Evolutionary conservation across 2,888 invertebrate genomes (phyloP).

Genomic region (Drosophila nigritarsus): DNA sequence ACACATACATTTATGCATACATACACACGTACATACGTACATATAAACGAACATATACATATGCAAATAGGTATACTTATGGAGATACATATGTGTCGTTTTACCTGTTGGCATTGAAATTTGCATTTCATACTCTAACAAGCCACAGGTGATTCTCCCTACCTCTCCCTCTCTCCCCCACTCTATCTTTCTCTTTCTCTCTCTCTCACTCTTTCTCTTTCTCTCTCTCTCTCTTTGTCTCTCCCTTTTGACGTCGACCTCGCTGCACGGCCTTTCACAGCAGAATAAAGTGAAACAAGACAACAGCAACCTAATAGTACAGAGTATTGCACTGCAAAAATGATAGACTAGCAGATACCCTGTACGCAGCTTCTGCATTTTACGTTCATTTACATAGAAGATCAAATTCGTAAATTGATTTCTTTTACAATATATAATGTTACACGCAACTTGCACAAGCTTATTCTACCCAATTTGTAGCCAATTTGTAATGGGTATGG

Average conservation of each 20-base stretch:
- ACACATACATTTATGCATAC: background rate
- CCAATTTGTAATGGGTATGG: background rate
- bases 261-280: slow-evolving; percentile 22
- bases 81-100: slow-evolving; percentile 37
- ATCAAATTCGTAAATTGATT: background rate
- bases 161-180: background rate
- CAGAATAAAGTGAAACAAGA: slow-evolving; percentile 25
- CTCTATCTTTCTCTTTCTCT: background rate
- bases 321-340: background rate
- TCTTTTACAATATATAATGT: background rate
- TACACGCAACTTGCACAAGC: background rate
- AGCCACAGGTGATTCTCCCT: slow-evolving; percentile 53
- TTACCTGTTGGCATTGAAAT: slow-evolving; percentile 76
- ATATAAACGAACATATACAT: background rate
- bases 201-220: background rate
- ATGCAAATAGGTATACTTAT: background rate
- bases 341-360: background rate
- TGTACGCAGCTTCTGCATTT: background rate
- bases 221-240: background rate
- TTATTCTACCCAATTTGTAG: background rate
- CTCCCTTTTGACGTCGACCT: background rate
- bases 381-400: background rate
- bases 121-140: slow-evolving; percentile 69
- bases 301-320: slow-evolving; percentile 13
- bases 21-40: background rate